Evolutionary conservation across 1,140 invertebrate species (phyloP), one percentile per base, ranked within the genome.

Genomic region (Caenorhabditis inopinata): DNA sequence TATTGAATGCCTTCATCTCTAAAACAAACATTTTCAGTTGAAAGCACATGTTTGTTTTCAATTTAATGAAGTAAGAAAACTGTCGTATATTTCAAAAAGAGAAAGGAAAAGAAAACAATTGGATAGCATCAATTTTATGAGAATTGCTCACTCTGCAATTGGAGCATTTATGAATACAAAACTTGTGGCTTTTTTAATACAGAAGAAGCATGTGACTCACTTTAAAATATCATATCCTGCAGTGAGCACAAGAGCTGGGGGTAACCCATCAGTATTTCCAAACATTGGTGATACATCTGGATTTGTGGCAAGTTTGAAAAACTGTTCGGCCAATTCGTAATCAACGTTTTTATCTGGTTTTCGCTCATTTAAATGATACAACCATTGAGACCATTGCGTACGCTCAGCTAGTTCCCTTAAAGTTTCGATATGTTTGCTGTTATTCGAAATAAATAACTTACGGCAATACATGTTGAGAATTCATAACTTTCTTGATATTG

Each of bases 1-100:
- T 82, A 82, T n/a, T 82, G 76, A 32, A 81, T 77, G 16, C 81
- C 81, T 42, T 82, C 81, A 42, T 82, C 81, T 74, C 81, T 76
- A 49, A 42, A 77, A 78, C n/a, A n/a, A n/a, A n/a, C n/a, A n/a
- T n/a, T n/a, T n/a, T n/a, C n/a, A n/a, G n/a, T n/a, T n/a, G n/a
- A n/a, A n/a, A n/a, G n/a, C n/a, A n/a, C n/a, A n/a, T n/a, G n/a
- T n/a, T n/a, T n/a, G n/a, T n/a, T n/a, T n/a, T n/a, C n/a, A n/a
- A n/a, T n/a, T n/a, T n/a, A n/a, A n/a, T n/a, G n/a, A n/a, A n/a
- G n/a, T n/a, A n/a, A n/a, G n/a, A n/a, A n/a, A n/a, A n/a, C n/a
- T n/a, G n/a, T n/a, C n/a, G n/a, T n/a, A n/a, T n/a, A n/a, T n/a
- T n/a, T n/a, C n/a, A n/a, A n/a, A n/a, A n/a, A n/a, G n/a, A n/a